Conservation (phyloP, 2,113 vertebrate genomes). For the Cyanistes caeruleus region DNA sequence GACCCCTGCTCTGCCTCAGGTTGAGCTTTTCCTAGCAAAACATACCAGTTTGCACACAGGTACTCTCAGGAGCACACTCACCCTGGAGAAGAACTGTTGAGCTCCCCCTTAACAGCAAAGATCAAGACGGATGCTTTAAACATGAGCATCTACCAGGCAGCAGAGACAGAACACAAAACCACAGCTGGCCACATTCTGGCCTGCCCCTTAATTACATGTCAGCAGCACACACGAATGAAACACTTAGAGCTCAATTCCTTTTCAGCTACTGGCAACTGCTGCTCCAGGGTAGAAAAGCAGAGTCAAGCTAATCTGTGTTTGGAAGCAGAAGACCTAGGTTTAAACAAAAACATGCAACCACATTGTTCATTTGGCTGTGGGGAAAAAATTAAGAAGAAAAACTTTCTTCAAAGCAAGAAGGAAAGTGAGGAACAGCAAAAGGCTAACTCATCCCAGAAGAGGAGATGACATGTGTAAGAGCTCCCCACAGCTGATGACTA, state of each 20-base stretch:
- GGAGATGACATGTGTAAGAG: background rate
- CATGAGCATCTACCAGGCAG: background rate
- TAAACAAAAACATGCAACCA: background rate
- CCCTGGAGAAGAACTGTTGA: background rate
- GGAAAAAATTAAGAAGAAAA: background rate
- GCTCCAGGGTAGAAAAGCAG: background rate
- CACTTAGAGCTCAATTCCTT: background rate
- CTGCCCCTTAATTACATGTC: background rate
- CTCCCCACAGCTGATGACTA: background rate
- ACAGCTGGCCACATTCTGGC: background rate
- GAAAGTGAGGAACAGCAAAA: background rate
- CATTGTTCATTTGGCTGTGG: background rate
- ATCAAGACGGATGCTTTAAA: background rate
- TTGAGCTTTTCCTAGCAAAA: background rate
- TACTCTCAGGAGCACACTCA: background rate
- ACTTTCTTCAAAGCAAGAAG: background rate
- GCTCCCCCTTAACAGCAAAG: background rate
- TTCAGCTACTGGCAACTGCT: background rate
- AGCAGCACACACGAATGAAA: background rate
- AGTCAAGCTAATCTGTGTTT: background rate
- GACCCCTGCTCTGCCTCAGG: background rate
- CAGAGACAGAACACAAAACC: background rate
- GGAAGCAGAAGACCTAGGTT: background rate
- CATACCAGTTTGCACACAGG: fast-evolving
- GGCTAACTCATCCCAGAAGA: background rate